A percentile compares a stretch with the other conserved stretches of the same genome.
Evolutionary conservation across 2,113 vertebrate species (phyloP).

Genomic region (Ctenomys sociabilis): DNA sequence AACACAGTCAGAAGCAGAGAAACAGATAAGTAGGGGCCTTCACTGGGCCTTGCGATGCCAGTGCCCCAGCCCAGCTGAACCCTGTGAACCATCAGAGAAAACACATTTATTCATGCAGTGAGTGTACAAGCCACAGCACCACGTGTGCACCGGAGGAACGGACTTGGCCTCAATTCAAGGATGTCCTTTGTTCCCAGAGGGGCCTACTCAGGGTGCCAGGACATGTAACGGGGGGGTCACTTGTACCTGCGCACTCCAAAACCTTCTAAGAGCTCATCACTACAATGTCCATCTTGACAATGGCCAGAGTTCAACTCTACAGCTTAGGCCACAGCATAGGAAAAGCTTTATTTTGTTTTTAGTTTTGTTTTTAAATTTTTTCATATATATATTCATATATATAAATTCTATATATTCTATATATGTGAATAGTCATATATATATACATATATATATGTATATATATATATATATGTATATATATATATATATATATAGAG

Average conservation of each 20-base stretch:
- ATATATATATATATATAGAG: background rate
- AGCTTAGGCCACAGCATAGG: background rate
- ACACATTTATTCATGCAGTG: rapidly evolving
- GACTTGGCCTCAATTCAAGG: background rate
- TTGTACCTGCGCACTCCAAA: background rate
- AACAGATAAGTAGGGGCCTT: background rate
- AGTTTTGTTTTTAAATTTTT: background rate
- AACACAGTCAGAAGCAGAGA: conserved; percentile 28
- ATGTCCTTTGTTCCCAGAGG: background rate
- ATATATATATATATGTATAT: background rate
- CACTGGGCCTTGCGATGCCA: background rate
- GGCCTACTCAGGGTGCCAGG: background rate
- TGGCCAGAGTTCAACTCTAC: background rate
- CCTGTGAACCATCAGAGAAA: background rate
- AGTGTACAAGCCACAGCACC: rapidly evolving
- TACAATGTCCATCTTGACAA: background rate
- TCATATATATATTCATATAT: no score
- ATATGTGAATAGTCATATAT: no score
- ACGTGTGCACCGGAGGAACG: no score
- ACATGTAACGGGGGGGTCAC: background rate
- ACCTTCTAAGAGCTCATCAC: background rate
- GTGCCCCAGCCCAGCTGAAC: background rate
- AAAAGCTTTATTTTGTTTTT: background rate
- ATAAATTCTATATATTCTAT: no score
- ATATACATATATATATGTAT: background rate